A percentile compares a stretch with the other conserved stretches of the same genome.
Conservation (phyloP, 1,140 invertebrate genomes). For the Drosophila ogumai region DNA sequence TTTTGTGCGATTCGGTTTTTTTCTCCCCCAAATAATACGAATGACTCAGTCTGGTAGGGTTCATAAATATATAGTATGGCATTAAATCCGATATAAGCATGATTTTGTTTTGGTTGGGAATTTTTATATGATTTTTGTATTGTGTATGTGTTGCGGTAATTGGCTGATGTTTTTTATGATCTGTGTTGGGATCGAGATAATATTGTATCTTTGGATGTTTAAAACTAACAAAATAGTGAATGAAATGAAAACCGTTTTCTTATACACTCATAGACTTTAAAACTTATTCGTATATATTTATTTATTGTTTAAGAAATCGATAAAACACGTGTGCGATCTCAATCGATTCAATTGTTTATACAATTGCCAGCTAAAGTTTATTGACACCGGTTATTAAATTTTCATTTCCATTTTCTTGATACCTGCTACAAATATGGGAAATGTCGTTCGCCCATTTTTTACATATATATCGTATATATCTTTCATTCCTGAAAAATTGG, state of each 20-base stretch:
- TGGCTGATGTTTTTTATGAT: background rate
- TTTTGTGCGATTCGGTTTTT: conserved; percentile 21
- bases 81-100: conserved; percentile 1
- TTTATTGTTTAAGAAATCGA: conserved; percentile 4
- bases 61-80: conserved; percentile 4
- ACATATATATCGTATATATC: conserved; percentile 3
- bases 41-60: conserved; percentile 26
- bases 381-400: conserved; percentile 57
- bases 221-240: background rate
- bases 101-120: background rate
- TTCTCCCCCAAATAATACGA: background rate
- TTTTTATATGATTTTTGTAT: conserved; percentile 2
- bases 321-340: conserved; percentile 10
- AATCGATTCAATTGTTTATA: conserved; percentile 48
- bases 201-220: too few species aligned
- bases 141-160: background rate
- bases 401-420: conserved; percentile 28
- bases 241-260: background rate
- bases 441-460: background rate
- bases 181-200: background rate
- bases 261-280: background rate
- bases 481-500: conserved; percentile 41
- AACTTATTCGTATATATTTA: background rate
- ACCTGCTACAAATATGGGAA: conserved; percentile 1
- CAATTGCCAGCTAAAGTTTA: conserved; percentile 59